phyloP scores from a whole-genome alignment of 2,888 invertebrate species.

The Ernsta delagoae region DNA sequence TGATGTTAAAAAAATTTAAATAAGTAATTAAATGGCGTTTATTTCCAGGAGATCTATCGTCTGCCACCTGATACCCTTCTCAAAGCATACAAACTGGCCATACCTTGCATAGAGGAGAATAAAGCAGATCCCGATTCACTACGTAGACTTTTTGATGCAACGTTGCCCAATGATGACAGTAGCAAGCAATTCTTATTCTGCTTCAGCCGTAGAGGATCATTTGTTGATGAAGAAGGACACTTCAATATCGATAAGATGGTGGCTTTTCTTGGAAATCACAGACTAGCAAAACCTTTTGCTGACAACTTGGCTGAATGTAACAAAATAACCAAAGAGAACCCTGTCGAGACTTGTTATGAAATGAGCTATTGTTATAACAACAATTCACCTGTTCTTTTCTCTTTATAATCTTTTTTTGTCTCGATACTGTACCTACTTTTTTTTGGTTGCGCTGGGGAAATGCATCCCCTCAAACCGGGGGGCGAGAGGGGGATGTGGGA shows the following conservation, averaged over 20 bases:
- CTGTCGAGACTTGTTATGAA: conserved; percentile 6
- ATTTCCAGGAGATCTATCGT: background rate
- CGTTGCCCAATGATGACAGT: conserved; percentile 2
- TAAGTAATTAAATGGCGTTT: too few relatives aligned
- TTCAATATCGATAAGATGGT: conserved; percentile 14
- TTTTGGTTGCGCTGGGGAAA: too few relatives aligned
- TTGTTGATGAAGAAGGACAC: conserved; percentile 13
- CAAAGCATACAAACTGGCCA: conserved; percentile 2
- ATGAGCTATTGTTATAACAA: conserved; percentile 17
- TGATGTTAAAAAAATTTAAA: too few relatives aligned
- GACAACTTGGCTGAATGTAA: conserved; percentile 22
- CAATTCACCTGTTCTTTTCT: conserved; percentile 16
- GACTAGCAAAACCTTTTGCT: background rate
- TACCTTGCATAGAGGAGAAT: conserved; percentile 22
- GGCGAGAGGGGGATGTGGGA: too few relatives aligned
- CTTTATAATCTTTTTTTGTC: conserved; percentile 6
- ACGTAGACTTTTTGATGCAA: conserved; percentile 15
- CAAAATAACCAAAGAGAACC: conserved; percentile 19
- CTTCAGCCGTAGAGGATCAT: conserved; percentile 9
- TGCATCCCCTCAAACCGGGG: too few relatives aligned
- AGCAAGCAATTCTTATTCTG: conserved; percentile 20
- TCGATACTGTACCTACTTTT: too few relatives aligned
- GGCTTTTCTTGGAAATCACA: conserved; percentile 5
- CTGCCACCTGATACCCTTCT: background rate
- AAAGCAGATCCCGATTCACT: conserved; percentile 12